A percentile compares a stretch with the other conserved stretches of the same genome.
Conservation (phyloP, 2,113 vertebrate genomes). For the Antigone vipio region DNA sequence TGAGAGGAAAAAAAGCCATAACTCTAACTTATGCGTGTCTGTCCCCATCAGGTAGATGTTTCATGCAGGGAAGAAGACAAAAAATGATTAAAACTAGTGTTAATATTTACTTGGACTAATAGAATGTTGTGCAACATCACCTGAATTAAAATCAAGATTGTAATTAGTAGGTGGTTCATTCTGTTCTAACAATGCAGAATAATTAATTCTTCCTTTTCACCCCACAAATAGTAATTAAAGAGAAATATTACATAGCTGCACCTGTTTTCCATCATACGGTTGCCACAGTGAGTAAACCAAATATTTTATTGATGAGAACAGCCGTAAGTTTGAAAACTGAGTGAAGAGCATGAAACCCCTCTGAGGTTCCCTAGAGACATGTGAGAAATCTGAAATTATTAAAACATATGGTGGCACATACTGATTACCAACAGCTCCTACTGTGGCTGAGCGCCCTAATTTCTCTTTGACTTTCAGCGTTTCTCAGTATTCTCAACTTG, state of each 20-base stretch:
- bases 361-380: constrained; percentile 37
- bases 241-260: constrained; percentile 75
- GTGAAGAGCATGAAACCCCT: constrained; percentile 35
- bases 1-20: not conserved
- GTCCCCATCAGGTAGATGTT: not conserved
- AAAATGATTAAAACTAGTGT: not conserved
- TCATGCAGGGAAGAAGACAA: not conserved
- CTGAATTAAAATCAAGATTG: constrained; percentile 47
- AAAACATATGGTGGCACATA: constrained; percentile 54
- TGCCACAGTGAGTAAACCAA: constrained; percentile 64
- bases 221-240: constrained; percentile 78
- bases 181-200: constrained; percentile 67
- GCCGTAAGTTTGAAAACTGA: constrained; percentile 16
- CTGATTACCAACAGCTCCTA: constrained; percentile 13
- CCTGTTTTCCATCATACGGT: constrained; percentile 68
- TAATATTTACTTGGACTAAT: constrained; percentile 64
- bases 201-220: constrained; percentile 65
- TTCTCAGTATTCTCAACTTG: not conserved
- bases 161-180: constrained; percentile 72
- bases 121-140: constrained; percentile 31
- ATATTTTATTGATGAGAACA: constrained; percentile 76
- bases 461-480: constrained; percentile 7
- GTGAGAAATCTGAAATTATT: constrained; percentile 57
- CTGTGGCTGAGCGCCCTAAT: not conserved
- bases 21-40: not conserved